Evolutionary conservation across 2,797 vertebrate species (phyloP), one percentile per base, ranked within the genome.

Genomic region (Brotula barbata): DNA sequence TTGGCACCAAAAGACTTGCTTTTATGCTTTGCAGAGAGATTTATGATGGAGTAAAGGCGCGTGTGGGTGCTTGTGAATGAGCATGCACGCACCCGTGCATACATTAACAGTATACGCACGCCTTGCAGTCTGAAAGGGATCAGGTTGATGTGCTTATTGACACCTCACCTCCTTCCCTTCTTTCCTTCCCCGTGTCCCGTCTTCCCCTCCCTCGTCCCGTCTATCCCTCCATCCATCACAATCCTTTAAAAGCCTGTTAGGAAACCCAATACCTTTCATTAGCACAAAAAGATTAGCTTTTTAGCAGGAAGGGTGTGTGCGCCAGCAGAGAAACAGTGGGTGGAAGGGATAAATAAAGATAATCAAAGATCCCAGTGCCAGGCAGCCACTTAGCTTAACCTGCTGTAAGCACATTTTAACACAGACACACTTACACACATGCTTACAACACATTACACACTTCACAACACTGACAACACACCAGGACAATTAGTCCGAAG

Each of bases 211-310:
- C 58, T 66, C 64, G 58, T 63, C 63, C 78, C 78, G 71, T 81
- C 85, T 47, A 75, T 58, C 80, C 73, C 67, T 79, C 85, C 80
- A 89, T 90, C 84, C 77, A 88, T 87, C 87, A 88, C 79, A 45
- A 79, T 75, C 77, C 78, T 85, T 87, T 90, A 89, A 89, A 88
- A 89, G 89, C 83, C 87, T 87, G 87, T 88, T 89, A 90, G 85
- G 85, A 87, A 87, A 89, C 81, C 78, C 81, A 80, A 88, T 89
- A 83, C 81, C 83, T 85, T 90, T 90, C 88, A 89, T 91, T 89
- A 88, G 83, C 83, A 78, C 75, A 71, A 78, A 89, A 83, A 89
- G 84, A 90, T 88, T 85, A 84, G 85, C 84, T 84, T 88, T 88
- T 87, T 85, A 84, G 82, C 77, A 72, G 66, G 44, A 65, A 19